Evolutionary conservation across 2,888 invertebrate genomes (phyloP).

Genomic region (Tortricodes alternella): DNA sequence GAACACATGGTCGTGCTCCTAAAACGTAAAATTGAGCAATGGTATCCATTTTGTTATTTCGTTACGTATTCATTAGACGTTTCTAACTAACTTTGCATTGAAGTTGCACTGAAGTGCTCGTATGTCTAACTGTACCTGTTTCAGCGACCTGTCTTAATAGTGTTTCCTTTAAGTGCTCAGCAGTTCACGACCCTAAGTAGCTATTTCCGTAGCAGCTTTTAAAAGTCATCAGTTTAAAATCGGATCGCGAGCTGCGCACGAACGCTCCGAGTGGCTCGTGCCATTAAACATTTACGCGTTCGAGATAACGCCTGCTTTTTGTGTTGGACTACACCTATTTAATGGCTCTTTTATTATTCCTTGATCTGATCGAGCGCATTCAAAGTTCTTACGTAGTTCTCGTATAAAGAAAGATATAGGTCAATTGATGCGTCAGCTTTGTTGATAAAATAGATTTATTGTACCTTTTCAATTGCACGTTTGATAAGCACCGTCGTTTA

Average conservation of each 20-base stretch:
- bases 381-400: constrained; percentile 57
- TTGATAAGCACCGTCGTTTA: neutral
- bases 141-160: constrained; percentile 38
- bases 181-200: constrained; percentile 63
- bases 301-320: constrained; percentile 74
- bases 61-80: neutral
- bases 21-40: neutral
- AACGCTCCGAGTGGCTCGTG: constrained; percentile 54
- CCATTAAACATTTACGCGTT: constrained; percentile 76
- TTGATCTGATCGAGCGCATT: constrained; percentile 61
- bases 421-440: constrained; percentile 16
- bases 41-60: neutral
- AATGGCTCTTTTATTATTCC: constrained; percentile 72
- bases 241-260: constrained; percentile 62
- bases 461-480: neutral
- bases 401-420: constrained; percentile 53
- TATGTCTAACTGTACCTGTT: constrained; percentile 15
- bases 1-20: too few relatives aligned
- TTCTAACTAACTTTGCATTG: constrained; percentile 1
- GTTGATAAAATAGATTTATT: constrained; percentile 1
- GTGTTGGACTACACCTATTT: constrained; percentile 66
- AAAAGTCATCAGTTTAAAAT: constrained; percentile 78
- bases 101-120: neutral
- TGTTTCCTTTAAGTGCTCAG: constrained; percentile 59
- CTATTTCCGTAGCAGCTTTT: constrained; percentile 70